Base-by-base conservation (phyloP, 2,888 invertebrate species). In the Ischnus inquisitorius region DNA sequence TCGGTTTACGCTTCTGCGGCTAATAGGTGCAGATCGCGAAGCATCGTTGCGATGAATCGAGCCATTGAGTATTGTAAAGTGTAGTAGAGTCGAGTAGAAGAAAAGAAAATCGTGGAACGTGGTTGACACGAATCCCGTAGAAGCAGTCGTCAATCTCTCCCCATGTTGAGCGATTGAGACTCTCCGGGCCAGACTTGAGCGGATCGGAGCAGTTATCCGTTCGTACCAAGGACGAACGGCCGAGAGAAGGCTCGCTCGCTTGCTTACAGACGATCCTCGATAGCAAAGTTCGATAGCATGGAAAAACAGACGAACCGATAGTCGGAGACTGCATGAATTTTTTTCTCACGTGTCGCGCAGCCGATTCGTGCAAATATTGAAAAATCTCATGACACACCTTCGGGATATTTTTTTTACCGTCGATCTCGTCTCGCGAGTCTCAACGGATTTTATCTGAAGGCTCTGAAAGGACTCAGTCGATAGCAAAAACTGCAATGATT, bases 71-170 rank as follows among this genome's bases (percentile, higher is more conserved):
- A 12, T 28, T 22, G 76, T 76, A 14, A 34, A 39, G 22, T 77
- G 16, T 41, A 78, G 41, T 16, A 78, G 57, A 43, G 60, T 64
- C 39, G 48, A 48, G 39, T 12, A 51, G 28, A 67, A 34, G 54
- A 67, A 80, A 77, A 82, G 85, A 84, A 79, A 64, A 74, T n/a
- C 69, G 84, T 88, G 91, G 91, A 91, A 91, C 92, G 91, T 89
- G 88, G 91, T 90, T 92, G 92, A 90, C 92, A 92, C 91, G 89
- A 91, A 90, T 91, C 84, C 62, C 88, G 88, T 88, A 87, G 76
- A 86, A 90, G 88, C 86, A 81, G 91, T 90, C 89, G 90, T 90
- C 91, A 92, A 92, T 92, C 92, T 92, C 92, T 92, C 92, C 89
- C 92, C 92, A 92, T 92, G 92, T 92, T 92, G 88, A 92, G 92